phyloP scores from a whole-genome alignment of 2,888 invertebrate species.

The Pammene aurita region DNA sequence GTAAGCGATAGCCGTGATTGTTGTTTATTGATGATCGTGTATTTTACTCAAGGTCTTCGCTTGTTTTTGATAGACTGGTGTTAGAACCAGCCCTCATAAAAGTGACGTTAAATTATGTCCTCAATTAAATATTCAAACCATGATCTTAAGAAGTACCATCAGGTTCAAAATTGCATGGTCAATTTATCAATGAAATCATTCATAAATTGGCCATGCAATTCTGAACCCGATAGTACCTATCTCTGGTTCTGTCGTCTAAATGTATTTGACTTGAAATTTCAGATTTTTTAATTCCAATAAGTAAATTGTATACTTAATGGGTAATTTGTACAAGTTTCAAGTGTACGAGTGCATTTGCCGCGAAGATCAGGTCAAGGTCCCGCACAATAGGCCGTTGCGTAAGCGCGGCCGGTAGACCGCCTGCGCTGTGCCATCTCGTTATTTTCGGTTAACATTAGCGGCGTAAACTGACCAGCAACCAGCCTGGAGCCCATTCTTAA shows the following conservation, averaged over 20 bases:
- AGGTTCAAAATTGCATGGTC: no score
- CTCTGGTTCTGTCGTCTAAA: no score
- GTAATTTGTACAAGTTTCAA: constrained; percentile 55
- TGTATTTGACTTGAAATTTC: no score
- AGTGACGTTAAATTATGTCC: not conserved
- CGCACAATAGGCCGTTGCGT: constrained; percentile 67
- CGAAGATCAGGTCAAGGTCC: constrained; percentile 77
- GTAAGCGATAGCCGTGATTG: constrained; percentile 33
- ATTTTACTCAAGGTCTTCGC: constrained; percentile 33
- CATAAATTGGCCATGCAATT: no score
- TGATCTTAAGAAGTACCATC: no score
- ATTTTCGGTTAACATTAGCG: constrained; percentile 48
- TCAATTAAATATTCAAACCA: not conserved
- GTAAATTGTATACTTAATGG: constrained; percentile 21
- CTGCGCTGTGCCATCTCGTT: constrained; percentile 53
- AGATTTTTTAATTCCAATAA: not conserved
- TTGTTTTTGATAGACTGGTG: constrained; percentile 17
- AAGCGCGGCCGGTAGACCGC: constrained; percentile 54
- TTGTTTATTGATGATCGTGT: constrained; percentile 39
- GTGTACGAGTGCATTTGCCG: constrained; percentile 64
- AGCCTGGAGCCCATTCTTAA: not conserved
- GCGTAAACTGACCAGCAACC: constrained; percentile 3
- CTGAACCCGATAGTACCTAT: no score
- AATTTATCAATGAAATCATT: no score
- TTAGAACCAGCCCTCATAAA: not conserved